Evolutionary conservation across 2,113 vertebrate genomes (phyloP).

Genomic region (Chaetops frenatus): DNA sequence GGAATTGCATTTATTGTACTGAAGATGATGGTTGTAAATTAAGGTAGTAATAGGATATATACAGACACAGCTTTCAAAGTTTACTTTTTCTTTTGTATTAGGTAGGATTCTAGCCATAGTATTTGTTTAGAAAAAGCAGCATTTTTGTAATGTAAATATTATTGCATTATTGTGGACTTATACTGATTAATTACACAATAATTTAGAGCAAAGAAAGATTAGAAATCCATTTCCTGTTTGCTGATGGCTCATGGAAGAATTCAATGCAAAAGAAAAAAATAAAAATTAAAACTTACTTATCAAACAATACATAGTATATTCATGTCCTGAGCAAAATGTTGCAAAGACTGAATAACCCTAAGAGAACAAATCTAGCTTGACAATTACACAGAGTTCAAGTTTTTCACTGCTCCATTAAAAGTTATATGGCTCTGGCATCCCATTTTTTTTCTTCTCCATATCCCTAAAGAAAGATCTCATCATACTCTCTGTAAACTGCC

Average conservation of each 20-base stretch:
- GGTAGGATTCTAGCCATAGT: background rate
- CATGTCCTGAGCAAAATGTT: background rate
- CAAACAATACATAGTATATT: background rate
- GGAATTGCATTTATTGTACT: background rate
- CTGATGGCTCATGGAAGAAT: background rate
- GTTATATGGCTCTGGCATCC: background rate
- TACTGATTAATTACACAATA: background rate
- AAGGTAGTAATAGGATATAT: background rate
- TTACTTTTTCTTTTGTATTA: background rate
- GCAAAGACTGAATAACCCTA: background rate
- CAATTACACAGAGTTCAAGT: background rate
- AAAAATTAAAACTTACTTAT: background rate
- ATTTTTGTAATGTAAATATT: background rate
- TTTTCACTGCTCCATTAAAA: background rate
- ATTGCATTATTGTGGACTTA: background rate
- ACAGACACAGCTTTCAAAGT: background rate
- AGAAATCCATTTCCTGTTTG: background rate
- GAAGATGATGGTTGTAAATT: background rate
- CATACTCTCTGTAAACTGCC: background rate
- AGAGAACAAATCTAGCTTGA: background rate
- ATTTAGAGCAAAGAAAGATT: background rate
- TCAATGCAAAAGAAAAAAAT: background rate
- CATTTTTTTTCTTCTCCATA: accelerated
- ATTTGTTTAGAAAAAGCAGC: background rate
- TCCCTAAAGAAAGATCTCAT: background rate